These are phyloP conservation scores for Hypotaenidia philippensis DNA, from an alignment of 2,797 vertebrate genomes.

Conservation along the genomic window DNA sequence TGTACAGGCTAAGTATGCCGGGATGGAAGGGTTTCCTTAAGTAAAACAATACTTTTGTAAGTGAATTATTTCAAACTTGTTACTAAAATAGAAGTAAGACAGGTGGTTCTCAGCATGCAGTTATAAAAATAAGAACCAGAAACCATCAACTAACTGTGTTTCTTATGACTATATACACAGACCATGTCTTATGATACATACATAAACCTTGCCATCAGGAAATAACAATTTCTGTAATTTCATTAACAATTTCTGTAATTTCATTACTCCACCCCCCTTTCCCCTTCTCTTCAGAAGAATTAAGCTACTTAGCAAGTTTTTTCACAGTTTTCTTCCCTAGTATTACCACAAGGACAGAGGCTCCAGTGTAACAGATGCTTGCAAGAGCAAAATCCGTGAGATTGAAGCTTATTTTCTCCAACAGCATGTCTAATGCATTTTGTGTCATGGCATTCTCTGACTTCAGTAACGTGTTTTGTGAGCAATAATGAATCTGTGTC, in stretches of 20 bases:
- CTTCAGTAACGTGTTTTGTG: background rate
- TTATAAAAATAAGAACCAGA: background rate
- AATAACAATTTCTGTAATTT: background rate
- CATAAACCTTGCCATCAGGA: background rate
- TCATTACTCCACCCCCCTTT: background rate
- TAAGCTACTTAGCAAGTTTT: background rate
- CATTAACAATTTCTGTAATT: background rate
- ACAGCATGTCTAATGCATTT: accelerated
- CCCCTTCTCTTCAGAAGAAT: background rate
- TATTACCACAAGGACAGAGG: background rate
- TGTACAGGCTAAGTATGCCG: background rate
- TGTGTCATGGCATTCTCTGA: background rate
- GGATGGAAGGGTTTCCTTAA: background rate
- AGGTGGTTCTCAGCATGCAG: background rate
- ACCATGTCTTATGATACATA: background rate
- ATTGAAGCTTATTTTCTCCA: background rate
- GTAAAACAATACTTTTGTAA: background rate
- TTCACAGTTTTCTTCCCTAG: background rate
- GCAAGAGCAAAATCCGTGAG: background rate
- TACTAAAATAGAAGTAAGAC: background rate
- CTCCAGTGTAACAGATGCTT: accelerated
- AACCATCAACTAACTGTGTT: background rate
- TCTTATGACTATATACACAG: background rate
- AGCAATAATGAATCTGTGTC: background rate
- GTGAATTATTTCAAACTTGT: background rate